phyloP scores from a whole-genome alignment of 2,113 vertebrate species.

The Albula glossodonta region DNA sequence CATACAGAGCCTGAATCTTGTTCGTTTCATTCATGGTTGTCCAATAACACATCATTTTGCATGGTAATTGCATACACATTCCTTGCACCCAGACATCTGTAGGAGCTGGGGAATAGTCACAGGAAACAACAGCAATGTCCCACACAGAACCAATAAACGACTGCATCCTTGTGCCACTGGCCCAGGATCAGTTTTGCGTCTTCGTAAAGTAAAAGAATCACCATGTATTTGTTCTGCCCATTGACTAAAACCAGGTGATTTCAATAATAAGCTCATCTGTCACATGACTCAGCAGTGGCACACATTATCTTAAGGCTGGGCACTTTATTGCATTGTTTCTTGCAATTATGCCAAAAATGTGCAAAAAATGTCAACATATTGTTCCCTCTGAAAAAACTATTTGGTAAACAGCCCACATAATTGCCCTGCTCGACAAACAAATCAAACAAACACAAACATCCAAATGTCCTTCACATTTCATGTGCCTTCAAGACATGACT shows the following conservation, averaged over 20 bases:
- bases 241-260: background rate
- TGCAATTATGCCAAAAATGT: background rate
- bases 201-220: background rate
- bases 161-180: background rate
- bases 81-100: background rate
- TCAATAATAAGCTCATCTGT: background rate
- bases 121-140: background rate
- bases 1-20: background rate
- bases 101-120: background rate
- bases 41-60: background rate
- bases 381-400: background rate
- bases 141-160: background rate
- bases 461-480: background rate
- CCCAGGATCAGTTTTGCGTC: background rate
- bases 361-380: background rate
- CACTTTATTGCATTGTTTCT: background rate
- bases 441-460: constrained; percentile 12
- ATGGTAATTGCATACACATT: background rate
- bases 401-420: constrained; percentile 5
- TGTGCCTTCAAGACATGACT: background rate
- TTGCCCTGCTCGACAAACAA: background rate
- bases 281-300: background rate
- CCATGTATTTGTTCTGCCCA: too few relatives aligned
- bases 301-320: background rate
- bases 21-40: background rate